Conservation (phyloP, 1,140 invertebrate species). For the Pseudomyrmex gracilis region DNA sequence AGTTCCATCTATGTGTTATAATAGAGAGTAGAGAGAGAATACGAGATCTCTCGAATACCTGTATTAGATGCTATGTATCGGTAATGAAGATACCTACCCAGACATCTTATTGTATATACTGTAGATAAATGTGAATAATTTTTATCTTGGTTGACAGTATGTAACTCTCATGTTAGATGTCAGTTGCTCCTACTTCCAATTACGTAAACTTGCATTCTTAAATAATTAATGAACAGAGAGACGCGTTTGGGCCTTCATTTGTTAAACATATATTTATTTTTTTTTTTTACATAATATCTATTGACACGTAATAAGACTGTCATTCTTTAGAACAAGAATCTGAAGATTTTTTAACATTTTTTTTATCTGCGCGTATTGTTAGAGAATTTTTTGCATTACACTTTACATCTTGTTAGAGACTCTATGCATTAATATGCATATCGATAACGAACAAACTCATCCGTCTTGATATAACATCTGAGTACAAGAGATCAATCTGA, state of each 20-base stretch:
- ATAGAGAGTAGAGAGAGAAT: background rate
- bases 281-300: no score
- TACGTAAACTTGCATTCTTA: background rate
- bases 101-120: background rate
- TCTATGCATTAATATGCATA: background rate
- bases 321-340: no score
- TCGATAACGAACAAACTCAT: background rate
- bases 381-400: background rate
- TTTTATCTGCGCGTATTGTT: background rate
- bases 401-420: background rate
- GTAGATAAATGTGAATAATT: background rate
- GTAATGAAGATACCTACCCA: conserved; percentile 6
- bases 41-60: background rate
- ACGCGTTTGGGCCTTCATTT: no score
- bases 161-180: background rate
- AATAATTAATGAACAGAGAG: background rate
- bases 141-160: background rate
- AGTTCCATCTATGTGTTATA: background rate
- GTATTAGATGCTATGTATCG: background rate
- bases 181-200: background rate
- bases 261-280: no score
- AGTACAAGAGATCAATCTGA: background rate
- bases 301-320: no score
- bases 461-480: conserved; percentile 28
- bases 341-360: no score